Conservation (phyloP, 1,140 invertebrate genomes). For the Dryas iulia region DNA sequence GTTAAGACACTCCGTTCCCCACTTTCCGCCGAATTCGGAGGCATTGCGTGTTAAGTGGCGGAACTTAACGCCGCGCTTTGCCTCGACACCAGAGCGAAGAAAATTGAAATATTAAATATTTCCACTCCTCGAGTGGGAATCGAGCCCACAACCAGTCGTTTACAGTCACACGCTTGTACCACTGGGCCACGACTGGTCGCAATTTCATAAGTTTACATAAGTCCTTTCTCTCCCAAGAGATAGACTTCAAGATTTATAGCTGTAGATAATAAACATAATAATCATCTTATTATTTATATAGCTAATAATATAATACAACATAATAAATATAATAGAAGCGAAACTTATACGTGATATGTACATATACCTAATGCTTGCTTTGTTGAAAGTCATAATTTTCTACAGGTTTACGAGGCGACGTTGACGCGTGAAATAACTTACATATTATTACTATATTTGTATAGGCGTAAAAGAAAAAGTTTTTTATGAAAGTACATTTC, state of each 20-base stretch:
- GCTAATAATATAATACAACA: neutral
- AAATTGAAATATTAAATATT: no score
- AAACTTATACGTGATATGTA: neutral
- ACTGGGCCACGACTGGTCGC: no score
- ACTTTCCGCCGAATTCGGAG: no score
- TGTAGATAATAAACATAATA: neutral
- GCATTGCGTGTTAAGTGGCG: no score
- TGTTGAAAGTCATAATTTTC: slow-evolving; percentile 6
- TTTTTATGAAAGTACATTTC: neutral
- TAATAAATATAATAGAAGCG: neutral
- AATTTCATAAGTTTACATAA: no score
- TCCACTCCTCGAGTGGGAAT: no score
- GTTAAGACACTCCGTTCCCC: no score
- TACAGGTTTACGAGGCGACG: neutral
- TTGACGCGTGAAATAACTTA: neutral
- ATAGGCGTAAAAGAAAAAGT: neutral
- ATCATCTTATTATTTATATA: neutral
- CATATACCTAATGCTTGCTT: neutral
- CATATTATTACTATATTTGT: slow-evolving; percentile 1
- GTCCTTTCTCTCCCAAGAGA: neutral
- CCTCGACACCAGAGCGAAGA: no score
- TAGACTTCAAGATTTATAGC: neutral
- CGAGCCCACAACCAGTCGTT: no score
- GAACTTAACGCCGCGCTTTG: no score
- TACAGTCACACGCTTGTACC: no score